Percentiles rank a stretch among this genome's conserved stretches.
phyloP scores from a whole-genome alignment of 2,888 invertebrate genomes.

The Zygogramma bicolorata region DNA sequence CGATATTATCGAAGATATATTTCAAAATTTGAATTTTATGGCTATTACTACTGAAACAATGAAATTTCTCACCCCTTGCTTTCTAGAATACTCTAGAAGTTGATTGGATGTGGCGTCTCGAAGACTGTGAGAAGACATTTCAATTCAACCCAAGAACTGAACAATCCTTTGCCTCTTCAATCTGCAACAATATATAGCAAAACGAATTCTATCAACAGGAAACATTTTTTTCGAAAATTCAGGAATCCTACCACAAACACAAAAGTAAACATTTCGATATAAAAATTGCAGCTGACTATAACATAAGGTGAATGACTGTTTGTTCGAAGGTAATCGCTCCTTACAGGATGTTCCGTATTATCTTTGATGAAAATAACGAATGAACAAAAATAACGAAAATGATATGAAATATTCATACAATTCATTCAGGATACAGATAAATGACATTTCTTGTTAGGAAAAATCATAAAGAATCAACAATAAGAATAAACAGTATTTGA shows the following conservation, averaged over 20 bases:
- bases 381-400: neutral
- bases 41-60: too few species aligned
- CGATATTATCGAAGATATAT: too few species aligned
- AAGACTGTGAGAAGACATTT: slow-evolving; percentile 22
- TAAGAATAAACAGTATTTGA: too few species aligned
- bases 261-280: neutral
- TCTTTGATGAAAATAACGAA: neutral
- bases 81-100: slow-evolving; percentile 57
- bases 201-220: slow-evolving; percentile 24
- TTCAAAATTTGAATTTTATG: too few species aligned
- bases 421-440: too few species aligned
- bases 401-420: too few species aligned
- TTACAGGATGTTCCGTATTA: neutral
- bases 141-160: neutral
- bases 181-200: neutral
- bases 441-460: too few species aligned
- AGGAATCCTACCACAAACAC: slow-evolving; percentile 21
- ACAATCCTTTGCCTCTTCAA: neutral
- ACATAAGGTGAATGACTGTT: neutral
- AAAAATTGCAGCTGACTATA: neutral
- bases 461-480: too few species aligned
- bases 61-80: slow-evolving; percentile 55
- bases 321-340: neutral
- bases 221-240: slow-evolving; percentile 14
- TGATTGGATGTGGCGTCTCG: slow-evolving; percentile 59